Evolutionary conservation across 2,888 invertebrate genomes (phyloP).

Genomic region (Bimastos eiseni): DNA sequence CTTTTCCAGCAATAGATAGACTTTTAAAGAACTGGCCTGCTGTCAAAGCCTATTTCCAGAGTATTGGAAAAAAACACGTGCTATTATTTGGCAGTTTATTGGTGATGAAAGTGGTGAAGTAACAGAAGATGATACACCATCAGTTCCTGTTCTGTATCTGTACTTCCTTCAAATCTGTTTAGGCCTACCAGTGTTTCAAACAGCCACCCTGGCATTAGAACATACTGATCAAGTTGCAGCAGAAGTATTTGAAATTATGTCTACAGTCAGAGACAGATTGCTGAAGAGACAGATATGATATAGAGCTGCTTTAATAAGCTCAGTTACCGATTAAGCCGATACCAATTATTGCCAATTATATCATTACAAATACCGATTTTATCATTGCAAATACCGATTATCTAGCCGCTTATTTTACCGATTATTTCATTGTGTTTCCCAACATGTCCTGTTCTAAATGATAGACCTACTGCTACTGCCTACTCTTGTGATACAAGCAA

Average conservation of each 20-base stretch:
- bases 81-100: not conserved
- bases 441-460: no score
- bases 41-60: no score
- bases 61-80: not conserved
- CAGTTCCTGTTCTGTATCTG: not conserved
- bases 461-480: no score
- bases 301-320: no score
- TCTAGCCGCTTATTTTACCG: no score
- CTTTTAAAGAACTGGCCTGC: no score
- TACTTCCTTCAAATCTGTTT: not conserved
- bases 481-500: no score
- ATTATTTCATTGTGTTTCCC: no score
- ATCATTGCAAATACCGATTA: no score
- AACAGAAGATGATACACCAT: not conserved
- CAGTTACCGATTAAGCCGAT: no score
- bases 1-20: slow-evolving; percentile 18
- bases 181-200: not conserved
- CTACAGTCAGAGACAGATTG: not conserved
- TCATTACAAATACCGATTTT: no score
- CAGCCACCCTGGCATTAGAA: not conserved
- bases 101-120: not conserved
- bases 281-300: not conserved
- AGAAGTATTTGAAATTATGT: not conserved
- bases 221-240: not conserved
- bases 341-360: no score